Percentiles rank a stretch among this genome's conserved stretches.
phyloP scores from a whole-genome alignment of 2,797 vertebrate genomes.

The Buphagus erythrorhynchus region DNA sequence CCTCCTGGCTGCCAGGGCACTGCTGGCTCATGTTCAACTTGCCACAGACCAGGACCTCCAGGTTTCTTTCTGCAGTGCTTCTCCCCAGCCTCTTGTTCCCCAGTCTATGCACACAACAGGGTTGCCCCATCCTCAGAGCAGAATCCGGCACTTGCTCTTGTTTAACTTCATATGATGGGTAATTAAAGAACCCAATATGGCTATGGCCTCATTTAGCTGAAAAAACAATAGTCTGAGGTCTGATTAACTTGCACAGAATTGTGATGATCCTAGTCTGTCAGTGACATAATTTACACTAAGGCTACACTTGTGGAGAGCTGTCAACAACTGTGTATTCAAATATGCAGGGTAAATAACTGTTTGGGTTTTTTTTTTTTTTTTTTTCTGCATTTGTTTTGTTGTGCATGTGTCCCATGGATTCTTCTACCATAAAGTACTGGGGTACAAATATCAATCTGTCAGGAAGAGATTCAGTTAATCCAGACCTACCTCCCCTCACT shows the following conservation, averaged over 20 bases:
- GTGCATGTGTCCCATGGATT: not conserved
- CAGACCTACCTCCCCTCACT: not conserved
- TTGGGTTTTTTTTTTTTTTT: fast-evolving
- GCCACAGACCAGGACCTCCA: fast-evolving
- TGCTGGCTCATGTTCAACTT: fast-evolving
- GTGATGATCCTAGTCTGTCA: not conserved
- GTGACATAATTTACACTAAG: not conserved
- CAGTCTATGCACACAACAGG: not conserved
- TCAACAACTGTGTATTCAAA: not conserved
- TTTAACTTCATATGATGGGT: fast-evolving
- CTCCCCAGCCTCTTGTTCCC: not conserved
- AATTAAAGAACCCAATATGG: not conserved
- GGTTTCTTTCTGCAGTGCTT: not conserved
- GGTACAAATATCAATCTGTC: not conserved
- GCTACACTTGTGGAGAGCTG: not conserved
- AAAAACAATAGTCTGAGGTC: not conserved
- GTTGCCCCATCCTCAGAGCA: not conserved
- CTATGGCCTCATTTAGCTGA: not conserved
- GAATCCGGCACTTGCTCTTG: fast-evolving
- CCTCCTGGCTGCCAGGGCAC: not conserved
- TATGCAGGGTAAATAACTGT: not conserved
- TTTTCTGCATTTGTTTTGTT: not conserved
- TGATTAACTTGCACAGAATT: not conserved
- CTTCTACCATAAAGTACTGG: not conserved
- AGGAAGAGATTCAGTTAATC: not conserved